Percentiles rank a stretch among this genome's conserved stretches.
Evolutionary conservation across 2,888 invertebrate genomes (phyloP).

Genomic region (Oligia strigilis): DNA sequence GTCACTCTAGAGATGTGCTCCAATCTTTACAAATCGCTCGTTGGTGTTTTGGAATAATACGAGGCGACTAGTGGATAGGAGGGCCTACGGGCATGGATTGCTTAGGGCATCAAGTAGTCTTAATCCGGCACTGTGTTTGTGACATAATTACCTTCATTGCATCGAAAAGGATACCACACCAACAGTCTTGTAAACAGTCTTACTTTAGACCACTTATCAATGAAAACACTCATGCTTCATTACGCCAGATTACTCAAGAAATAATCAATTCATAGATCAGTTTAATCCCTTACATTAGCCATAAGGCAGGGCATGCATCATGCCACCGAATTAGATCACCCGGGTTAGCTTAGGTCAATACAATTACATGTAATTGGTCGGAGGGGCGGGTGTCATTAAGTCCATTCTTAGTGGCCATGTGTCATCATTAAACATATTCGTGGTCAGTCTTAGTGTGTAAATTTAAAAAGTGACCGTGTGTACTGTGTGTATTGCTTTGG

Average conservation of each 20-base stretch:
- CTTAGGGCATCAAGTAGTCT: too few species aligned
- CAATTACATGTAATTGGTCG: constrained; percentile 87
- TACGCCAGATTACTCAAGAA: constrained; percentile 35
- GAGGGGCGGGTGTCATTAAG: constrained; percentile 80
- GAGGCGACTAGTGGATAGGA: too few species aligned
- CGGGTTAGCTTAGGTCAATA: constrained; percentile 89
- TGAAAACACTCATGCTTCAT: constrained; percentile 11
- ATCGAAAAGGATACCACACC: not conserved
- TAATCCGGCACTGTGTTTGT: not conserved
- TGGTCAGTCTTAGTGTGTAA: constrained; percentile 55
- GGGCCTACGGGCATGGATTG: too few species aligned
- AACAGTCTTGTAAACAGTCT: not conserved
- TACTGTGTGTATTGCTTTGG: constrained; percentile 44
- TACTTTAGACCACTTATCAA: not conserved
- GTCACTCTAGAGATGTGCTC: too few species aligned
- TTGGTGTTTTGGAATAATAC: too few species aligned
- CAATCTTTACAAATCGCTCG: too few species aligned
- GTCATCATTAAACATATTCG: constrained; percentile 66
- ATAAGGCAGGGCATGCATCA: constrained; percentile 79
- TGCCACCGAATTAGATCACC: constrained; percentile 83
- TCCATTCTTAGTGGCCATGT: constrained; percentile 72
- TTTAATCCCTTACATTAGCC: constrained; percentile 57
- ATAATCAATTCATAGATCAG: constrained; percentile 58
- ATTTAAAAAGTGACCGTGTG: constrained; percentile 56
- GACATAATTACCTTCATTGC: not conserved